Conservation (phyloP, 2,797 vertebrate species). For the Intellagama lesueurii region DNA sequence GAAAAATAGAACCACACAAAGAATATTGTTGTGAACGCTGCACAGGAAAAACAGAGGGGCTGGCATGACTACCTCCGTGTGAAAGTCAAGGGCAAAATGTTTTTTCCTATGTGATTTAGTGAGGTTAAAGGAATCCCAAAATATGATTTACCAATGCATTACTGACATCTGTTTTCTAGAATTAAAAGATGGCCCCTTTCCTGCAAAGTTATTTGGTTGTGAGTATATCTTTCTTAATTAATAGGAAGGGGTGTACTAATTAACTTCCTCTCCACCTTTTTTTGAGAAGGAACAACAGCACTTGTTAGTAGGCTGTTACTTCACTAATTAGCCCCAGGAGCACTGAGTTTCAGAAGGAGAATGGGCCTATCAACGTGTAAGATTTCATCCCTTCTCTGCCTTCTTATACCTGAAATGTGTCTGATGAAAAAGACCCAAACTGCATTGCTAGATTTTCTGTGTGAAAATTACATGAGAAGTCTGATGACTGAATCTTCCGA, state of each 20-base stretch:
- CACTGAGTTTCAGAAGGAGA: slow-evolving; percentile 13
- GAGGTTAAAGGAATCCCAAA: neutral
- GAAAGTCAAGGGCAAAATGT: neutral
- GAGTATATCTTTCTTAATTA: neutral
- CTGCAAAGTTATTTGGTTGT: neutral
- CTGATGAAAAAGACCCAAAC: slow-evolving; percentile 48
- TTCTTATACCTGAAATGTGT: slow-evolving; percentile 62
- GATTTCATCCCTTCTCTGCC: slow-evolving; percentile 43
- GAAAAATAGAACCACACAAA: neutral
- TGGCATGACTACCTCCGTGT: neutral
- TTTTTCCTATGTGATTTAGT: neutral
- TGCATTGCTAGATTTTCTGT: slow-evolving; percentile 54
- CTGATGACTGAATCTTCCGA: slow-evolving; percentile 33
- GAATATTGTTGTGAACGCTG: neutral
- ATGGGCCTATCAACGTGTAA: slow-evolving; percentile 32
- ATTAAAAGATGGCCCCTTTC: neutral
- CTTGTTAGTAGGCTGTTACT: neutral
- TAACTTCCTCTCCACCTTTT: neutral
- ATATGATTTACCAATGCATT: neutral
- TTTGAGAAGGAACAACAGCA: neutral
- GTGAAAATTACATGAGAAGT: slow-evolving; percentile 60
- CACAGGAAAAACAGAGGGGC: neutral
- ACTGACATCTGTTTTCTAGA: neutral
- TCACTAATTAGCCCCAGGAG: neutral
- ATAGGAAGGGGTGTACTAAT: too few relatives aligned